Evolutionary conservation across 2,888 invertebrate genomes (phyloP), one percentile per base, ranked within the genome.

Genomic region (Steinernema carpocapsae): DNA sequence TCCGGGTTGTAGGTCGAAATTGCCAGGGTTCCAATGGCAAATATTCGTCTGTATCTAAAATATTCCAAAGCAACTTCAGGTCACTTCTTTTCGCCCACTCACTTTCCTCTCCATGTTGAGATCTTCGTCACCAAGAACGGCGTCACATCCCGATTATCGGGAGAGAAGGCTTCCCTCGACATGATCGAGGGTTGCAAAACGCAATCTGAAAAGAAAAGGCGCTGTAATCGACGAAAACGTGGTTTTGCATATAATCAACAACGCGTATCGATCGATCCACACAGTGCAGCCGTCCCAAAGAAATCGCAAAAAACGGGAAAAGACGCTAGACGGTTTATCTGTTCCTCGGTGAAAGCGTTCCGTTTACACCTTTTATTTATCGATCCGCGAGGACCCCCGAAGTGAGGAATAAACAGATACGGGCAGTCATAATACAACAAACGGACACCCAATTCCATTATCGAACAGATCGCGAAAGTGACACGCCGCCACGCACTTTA

Each of bases 51-150:
- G 90, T 99, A 99, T 88, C 93, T 93, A 85, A 43, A 85, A 80
- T 74, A 46, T 24, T 56, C 10, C 24, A 22, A 24, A 12, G 73
- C 24, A 1, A 14, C 2, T 59, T 37, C 17, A n/a, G 12, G 22
- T n/a, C 17, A 32, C 3, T 32, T 19, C 24, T 26, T 26, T 17
- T 7, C 24, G 17, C 26, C 19, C 22, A 80, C 83, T 76, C 51
- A 93, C 93, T 94, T 97, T 88, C 97, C 99, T 89, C 95, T 97
- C 97, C 97, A 99, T 74, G 37, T 37, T 37, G 91, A 95, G 89
- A 96, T 95, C 90, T 99, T 99, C 45, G 94, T 95, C 88, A 97
- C 95, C 88, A 94, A 92, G 90, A 94, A 99, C 88, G 97, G 96
- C 82, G 94, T 94, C 88, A 96, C 92, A 92, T 99, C 97, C 88